phyloP scores from a whole-genome alignment of 1,140 invertebrate genomes.

The Ceratitis capitata region DNA sequence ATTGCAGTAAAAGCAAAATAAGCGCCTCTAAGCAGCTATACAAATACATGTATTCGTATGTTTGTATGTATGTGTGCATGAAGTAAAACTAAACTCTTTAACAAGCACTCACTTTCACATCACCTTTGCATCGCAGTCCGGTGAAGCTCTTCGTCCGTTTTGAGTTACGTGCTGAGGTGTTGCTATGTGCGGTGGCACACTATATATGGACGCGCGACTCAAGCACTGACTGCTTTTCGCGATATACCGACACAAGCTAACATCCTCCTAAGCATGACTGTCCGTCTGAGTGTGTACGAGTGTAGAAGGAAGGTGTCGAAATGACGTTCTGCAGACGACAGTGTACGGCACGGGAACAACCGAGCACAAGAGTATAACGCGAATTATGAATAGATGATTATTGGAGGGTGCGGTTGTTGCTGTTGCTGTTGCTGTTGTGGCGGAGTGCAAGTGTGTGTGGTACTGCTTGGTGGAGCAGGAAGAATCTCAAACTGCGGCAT shows the following conservation, averaged over 20 bases:
- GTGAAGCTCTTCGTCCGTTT: background rate
- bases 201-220: background rate
- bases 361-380: background rate
- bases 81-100: background rate
- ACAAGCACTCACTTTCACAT: background rate
- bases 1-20: conserved; percentile 20
- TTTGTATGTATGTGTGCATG: background rate
- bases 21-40: conserved; percentile 15
- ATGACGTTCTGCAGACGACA: background rate
- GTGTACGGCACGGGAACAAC: background rate
- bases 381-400: conserved; percentile 36
- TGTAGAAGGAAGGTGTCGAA: conserved; percentile 24
- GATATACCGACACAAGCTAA: background rate
- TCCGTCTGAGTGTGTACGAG: no score
- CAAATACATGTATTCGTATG: background rate
- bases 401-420: background rate
- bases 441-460: background rate
- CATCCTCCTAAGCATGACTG: no score
- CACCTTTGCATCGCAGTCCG: background rate
- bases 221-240: conserved; percentile 25
- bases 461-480: background rate
- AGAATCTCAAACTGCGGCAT: background rate
- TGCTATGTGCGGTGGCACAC: conserved; percentile 27
- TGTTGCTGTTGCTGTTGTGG: background rate
- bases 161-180: conserved; percentile 21